These are phyloP conservation scores for Cosmopolites sordidus DNA, from an alignment of 2,888 invertebrate species.

Conservation along the genomic window DNA sequence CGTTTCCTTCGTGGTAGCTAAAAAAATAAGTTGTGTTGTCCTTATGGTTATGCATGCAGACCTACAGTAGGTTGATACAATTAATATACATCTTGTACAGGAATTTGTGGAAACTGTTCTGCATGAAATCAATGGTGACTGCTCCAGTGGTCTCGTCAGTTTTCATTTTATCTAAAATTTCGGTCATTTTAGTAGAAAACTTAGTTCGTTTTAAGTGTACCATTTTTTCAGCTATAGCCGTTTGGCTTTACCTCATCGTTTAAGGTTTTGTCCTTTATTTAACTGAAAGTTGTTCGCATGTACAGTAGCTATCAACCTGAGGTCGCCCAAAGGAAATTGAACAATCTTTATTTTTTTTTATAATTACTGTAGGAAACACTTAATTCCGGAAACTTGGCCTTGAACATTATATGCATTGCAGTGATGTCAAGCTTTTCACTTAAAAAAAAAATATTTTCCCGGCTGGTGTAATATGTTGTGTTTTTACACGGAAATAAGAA, in stretches of 20 bases:
- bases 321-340: neutral
- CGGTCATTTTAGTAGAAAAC: neutral
- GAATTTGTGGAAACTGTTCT: neutral
- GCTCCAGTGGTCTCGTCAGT: neutral
- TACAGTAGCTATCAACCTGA: neutral
- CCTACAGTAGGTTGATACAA: too few relatives aligned
- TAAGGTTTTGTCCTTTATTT: neutral
- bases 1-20: neutral
- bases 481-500: neutral
- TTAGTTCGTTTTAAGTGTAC: neutral
- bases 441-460: too few relatives aligned
- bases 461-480: neutral
- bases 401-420: neutral
- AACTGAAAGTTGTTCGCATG: neutral
- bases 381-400: too few relatives aligned
- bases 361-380: too few relatives aligned
- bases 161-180: neutral
- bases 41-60: neutral
- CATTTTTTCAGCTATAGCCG: neutral
- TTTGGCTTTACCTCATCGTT: neutral
- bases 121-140: neutral
- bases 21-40: neutral
- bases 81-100: neutral
- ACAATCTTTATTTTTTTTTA: too few relatives aligned
- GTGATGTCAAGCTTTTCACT: too few relatives aligned